phyloP scores from a whole-genome alignment of 2,797 vertebrate species.

The Alauda arvensis region DNA sequence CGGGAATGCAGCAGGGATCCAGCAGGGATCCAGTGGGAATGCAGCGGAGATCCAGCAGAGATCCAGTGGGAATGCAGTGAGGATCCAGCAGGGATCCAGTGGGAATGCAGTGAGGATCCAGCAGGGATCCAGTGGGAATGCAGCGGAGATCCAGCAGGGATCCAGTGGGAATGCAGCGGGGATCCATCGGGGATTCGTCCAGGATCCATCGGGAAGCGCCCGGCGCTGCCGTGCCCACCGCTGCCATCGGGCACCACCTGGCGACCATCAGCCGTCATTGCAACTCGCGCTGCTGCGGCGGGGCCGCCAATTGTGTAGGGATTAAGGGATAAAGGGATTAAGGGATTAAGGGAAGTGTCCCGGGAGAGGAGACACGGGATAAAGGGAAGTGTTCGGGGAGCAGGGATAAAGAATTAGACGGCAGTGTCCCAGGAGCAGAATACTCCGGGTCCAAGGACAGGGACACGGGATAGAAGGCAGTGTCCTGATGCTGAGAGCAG shows the following conservation, averaged over 20 bases:
- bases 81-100: rapidly evolving
- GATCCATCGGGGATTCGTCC: no score
- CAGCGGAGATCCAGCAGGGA: no score
- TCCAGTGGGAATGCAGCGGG: no score
- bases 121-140: no score
- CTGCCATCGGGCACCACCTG: not conserved
- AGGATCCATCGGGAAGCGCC: not conserved
- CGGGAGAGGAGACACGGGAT: not conserved
- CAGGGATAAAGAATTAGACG: not conserved
- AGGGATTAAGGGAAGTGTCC: no score
- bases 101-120: rapidly evolving
- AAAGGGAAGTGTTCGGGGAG: no score
- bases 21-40: no score
- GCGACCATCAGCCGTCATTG: not conserved
- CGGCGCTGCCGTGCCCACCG: not conserved
- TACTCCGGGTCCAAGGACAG: no score
- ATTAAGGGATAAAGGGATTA: not conserved
- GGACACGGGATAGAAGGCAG: not conserved
- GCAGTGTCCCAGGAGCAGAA: no score
- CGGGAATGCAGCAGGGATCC: no score
- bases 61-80: no score
- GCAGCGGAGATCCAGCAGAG: rapidly evolving
- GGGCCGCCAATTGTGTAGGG: not conserved
- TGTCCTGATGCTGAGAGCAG: not conserved
- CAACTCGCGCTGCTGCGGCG: not conserved